Evolutionary conservation across 2,113 vertebrate genomes (phyloP), one percentile per base, ranked within the genome.

Genomic region (Oncorhynchus keta): DNA sequence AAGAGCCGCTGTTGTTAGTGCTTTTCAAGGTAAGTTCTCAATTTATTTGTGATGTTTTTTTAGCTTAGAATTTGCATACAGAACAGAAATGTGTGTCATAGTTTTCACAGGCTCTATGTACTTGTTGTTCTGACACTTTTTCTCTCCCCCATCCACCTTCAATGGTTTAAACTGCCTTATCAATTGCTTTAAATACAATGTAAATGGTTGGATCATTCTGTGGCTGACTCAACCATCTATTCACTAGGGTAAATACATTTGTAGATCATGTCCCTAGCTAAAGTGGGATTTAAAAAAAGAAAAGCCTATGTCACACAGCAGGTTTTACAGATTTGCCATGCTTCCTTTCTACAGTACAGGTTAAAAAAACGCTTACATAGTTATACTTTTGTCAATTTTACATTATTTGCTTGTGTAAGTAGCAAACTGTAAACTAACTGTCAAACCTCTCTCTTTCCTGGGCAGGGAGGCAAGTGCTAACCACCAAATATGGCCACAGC

Each of bases 401-500:
- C 51, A 4, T 62, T 3, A 22, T 62, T 62, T 24, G 6, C n/a
- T n/a, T 3, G 24, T 26, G 22, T 28, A 28, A 14, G 39, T 70
- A 1, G 1, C 20, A 48, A 70, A 48, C 68, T 65, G 20, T 14
- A 48, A 68, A 78, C 11, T 18, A 81, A 30, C 13, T 77, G 45
- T 77, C 66, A 69, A 77, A 68, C 68, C 66, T 18, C 16, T 61
- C n/a, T 84, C 20, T 83, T 49, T 73, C 68, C 73, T 61, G 67
- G 67, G 86, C 70, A 86, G 93, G 91, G 80, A 67, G 30, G 76
- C 48, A 82, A 92, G 92, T 83, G 86, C 22, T 70, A 83, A 69
- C 77, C 82, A 81, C 68, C 91, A 88, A 11, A 11, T 45, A 99
- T 99, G 97, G 95, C 96, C 71, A 95, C 96, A 61, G 89, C 91